Evolutionary conservation across 2,888 invertebrate species (phyloP), one percentile per base, ranked within the genome.

Genomic region (Reticulitermes lucifugus): DNA sequence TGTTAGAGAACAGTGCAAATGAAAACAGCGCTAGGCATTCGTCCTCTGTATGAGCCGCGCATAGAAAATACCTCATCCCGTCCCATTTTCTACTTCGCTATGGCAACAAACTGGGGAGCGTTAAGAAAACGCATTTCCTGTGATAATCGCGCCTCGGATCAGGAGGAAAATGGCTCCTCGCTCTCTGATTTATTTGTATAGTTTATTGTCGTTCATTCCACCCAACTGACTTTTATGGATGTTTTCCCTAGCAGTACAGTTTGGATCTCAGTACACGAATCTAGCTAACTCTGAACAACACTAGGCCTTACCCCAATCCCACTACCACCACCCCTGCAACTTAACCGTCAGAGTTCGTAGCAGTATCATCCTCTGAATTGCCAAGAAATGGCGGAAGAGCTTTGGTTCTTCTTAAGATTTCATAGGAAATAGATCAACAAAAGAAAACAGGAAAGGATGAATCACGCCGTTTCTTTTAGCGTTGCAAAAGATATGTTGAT

Each of bases 121-220:
- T 83, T 79, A 83, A 83, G 85, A 85, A 85, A 85, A 84, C 83
- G 87, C 85, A 85, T 86, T 86, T 87, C 85, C 84, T 80, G 86
- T 87, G 88, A 88, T 88, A 89, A 89, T 89, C 89, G 88, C 88
- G 87, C 88, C 87, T 88, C 88, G 88, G 89, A 89, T 89, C 89
- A 89, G 88, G 86, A 84, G 88, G 88, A 89, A 89, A 89, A 89
- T 89, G 88, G 89, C 89, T 88, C 87, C 75, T 81, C 83, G 86
- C 88, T 87, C 86, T 85, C 88, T 89, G 89, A 89, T 90, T 89
- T 90, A 90, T 90, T 89, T 89, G 89, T 89, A 89, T 89, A 89
- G 89, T 90, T 90, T 90, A 90, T 90, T 89, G 89, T 89, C 89
- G 89, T 89, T 89, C 89, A 89, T 90, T 90, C 89, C 89, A 89